Evolutionary conservation across 2,113 vertebrate genomes (phyloP), one percentile per base, ranked within the genome.

Genomic region (Cariama cristata): DNA sequence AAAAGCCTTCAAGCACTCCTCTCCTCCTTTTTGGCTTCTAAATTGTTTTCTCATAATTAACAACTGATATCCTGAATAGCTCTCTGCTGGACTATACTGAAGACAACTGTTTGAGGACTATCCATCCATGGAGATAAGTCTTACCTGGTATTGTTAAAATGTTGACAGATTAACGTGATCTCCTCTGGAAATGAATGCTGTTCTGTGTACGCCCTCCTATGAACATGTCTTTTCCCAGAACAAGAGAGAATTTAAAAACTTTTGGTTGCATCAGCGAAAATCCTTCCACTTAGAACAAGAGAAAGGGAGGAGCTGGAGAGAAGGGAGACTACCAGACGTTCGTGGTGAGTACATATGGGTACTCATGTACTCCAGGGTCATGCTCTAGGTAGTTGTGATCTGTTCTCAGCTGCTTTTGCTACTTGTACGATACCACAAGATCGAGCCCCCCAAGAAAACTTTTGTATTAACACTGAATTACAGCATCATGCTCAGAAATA

Each of bases 331-430:
- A 35, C 11, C 71, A 26, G 8, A 9, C 7, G 5, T 56, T 68
- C 1, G 0, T 5, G 2, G 22, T 67, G 16, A 50, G 12, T 35
- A 44, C 0, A 2, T 22, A 33, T 2, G 9, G 40, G 24, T 47
- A 64, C 42, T 85, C 0, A 2, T 6, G 12, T 28, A 11, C 49
- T 66, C 17, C 35, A 58, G 42, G 28, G 42, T 58, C 7, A 2
- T 45, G 11, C 42, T 89, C 27, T 20, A 16, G 17, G 32, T 58
- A 11, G 15, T 4, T 75, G 45, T 52, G 20, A 64, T 49, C 35
- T 62, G 32, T 12, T 85, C 22, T 71, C 33, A 79, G 62, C 35
- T 82, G 52, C 17, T 80, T 74, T 87, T 87, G 28, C 18, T 53
- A 27, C 6, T 16, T 76, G 21, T 38, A 59, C 30, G 20, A 42